Percentiles rank a stretch among this genome's conserved stretches.
Evolutionary conservation across 2,888 invertebrate species (phyloP).

Genomic region (Cotesia congregata): DNA sequence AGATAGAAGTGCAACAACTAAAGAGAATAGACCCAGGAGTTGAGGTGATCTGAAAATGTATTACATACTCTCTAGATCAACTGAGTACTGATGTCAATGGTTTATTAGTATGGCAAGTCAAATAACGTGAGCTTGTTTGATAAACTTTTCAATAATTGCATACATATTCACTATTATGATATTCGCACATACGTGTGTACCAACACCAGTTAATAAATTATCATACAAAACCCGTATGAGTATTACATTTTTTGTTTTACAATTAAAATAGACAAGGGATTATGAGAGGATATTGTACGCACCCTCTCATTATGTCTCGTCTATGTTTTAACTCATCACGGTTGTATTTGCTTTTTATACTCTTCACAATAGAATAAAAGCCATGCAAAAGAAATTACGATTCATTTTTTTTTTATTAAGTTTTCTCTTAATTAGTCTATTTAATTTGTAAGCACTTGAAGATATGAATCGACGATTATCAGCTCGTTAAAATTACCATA

Average conservation of each 20-base stretch:
- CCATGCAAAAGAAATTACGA: neutral
- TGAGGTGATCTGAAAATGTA: neutral
- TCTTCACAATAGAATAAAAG: neutral
- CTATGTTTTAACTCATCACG: neutral
- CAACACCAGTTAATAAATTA: neutral
- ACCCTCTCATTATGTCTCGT: neutral
- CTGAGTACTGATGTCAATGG: neutral
- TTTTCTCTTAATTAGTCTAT: neutral
- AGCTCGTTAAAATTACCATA: neutral
- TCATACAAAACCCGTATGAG: neutral
- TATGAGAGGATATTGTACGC: conserved; percentile 2
- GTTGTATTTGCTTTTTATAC: neutral
- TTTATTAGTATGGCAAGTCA: neutral
- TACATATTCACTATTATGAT: neutral
- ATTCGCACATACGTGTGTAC: neutral
- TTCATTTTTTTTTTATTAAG: neutral
- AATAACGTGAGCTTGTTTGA: neutral
- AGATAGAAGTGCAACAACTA: conserved; percentile 15
- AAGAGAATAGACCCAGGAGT: neutral
- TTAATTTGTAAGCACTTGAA: too few species aligned
- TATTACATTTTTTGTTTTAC: neutral
- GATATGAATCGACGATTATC: neutral
- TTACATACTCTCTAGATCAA: neutral
- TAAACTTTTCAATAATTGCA: conserved; percentile 6
- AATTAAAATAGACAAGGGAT: neutral